A percentile compares a stretch with the other conserved stretches of the same genome.
Conservation (phyloP, 1,140 invertebrate species). For the Meloidogyne hapla region DNA sequence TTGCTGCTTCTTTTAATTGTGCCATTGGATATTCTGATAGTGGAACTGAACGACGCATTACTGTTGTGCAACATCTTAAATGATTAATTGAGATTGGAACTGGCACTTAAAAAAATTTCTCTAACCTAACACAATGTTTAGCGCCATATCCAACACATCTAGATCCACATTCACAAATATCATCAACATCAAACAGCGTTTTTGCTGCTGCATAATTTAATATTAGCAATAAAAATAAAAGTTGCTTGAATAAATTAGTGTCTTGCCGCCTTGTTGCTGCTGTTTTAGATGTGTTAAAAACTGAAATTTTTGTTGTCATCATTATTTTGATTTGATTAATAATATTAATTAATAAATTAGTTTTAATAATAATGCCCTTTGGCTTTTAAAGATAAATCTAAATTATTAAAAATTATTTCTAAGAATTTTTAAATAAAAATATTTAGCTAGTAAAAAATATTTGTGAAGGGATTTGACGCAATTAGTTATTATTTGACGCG, state of each 20-base stretch:
- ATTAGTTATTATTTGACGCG: too few relatives aligned
- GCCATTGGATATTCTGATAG: slow-evolving; percentile 5
- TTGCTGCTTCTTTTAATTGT: slow-evolving; percentile 8
- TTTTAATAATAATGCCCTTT: too few relatives aligned
- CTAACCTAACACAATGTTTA: slow-evolving; percentile 21
- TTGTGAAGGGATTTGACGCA: too few relatives aligned
- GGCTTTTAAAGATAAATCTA: too few relatives aligned
- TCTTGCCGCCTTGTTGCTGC: background rate
- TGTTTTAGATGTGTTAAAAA: too few relatives aligned
- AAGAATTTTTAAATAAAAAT: too few relatives aligned
- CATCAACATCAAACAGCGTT: background rate
- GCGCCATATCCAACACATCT: slow-evolving; percentile 1
- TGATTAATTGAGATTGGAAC: background rate
- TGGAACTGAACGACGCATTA: slow-evolving; percentile 27
- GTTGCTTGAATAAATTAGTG: background rate
- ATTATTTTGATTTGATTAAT: background rate
- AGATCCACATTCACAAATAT: slow-evolving; percentile 23
- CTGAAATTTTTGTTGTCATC: background rate
- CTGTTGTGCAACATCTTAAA: slow-evolving; percentile 22
- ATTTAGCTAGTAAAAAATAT: too few relatives aligned
- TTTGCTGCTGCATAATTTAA: background rate
- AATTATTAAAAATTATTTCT: too few relatives aligned
- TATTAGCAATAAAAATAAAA: slow-evolving; percentile 9
- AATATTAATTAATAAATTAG: background rate
- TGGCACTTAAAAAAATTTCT: background rate